Base-by-base conservation (phyloP, 2,888 invertebrate genomes). In the Chrysomela aeneicollis region DNA sequence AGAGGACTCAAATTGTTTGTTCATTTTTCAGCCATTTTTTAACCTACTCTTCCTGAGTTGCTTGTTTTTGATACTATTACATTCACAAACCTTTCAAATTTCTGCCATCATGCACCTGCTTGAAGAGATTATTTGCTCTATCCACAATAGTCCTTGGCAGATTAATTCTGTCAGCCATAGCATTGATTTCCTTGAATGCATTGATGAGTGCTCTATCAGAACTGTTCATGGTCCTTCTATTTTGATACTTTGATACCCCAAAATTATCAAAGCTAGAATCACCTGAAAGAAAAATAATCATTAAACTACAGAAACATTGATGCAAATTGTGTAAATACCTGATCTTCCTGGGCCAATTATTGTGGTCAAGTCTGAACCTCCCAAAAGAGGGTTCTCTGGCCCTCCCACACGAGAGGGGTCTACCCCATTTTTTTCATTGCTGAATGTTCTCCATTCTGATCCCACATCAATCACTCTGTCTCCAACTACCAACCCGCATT, bases 321-420 rank as follows among this genome's bases (percentile, higher is more conserved):
- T 54, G n/a, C 18, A 8, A 46, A 6, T 53, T 60, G 1, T 12
- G 19, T 8, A 37, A 30, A n/a, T 18, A 54, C 42, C 70, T 78
- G 79, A 87, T 64, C 87, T 79, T 1, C 87, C 86, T 9, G 88
- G 88, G 0, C 90, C 97, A 74, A 99, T 99, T 84, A 97, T 94
- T 8, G 99, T 99, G 0, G 97, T 96, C 22, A 99, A 86, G 82
- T 99, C 98, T 49, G 96, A 94, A 0, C 98, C 97, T 76, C 94
- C 94, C 0, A 99, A 86, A 2, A 99, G 85, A 0, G 97, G 95
- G 85, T 99, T 99, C 85, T 99, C 99, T 0, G 98, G 96, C 0
- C 98, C 98, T 86, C 99, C 99, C 70, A 99, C 99, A 92, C 99
- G 97, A 84, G 97, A 97, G 3, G 98, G 98, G 84, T 99, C 99